These are phyloP conservation scores for Periophthalmus modestus DNA, from an alignment of 2,113 vertebrate genomes.

Conservation along the genomic window DNA sequence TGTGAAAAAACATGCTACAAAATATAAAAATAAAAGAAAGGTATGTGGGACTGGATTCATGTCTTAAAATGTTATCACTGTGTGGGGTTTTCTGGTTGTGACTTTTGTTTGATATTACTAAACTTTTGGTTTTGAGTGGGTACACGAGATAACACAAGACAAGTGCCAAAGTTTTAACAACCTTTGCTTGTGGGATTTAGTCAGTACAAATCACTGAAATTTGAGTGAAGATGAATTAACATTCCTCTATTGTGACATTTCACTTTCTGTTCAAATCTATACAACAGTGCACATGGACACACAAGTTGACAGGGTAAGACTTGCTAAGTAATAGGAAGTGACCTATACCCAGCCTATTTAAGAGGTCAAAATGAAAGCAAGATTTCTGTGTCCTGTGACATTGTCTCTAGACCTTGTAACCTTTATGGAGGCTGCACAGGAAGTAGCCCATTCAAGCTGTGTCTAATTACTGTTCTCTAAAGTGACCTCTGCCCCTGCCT, in stretches of 20 bases:
- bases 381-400: slow-evolving; percentile 56
- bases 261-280: neutral
- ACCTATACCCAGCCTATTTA: slow-evolving; percentile 39
- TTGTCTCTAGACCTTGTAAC: slow-evolving; percentile 50
- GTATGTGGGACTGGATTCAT: no score
- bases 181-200: no score
- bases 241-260: neutral
- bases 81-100: neutral
- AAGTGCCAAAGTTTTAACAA: no score
- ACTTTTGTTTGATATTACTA: neutral
- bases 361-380: slow-evolving; percentile 48
- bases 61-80: neutral
- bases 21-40: neutral
- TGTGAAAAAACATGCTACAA: neutral
- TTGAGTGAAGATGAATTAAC: no score
- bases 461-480: slow-evolving; percentile 37
- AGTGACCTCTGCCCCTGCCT: slow-evolving; percentile 22
- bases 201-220: no score
- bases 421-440: slow-evolving; percentile 57
- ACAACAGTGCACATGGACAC: slow-evolving; percentile 20
- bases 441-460: slow-evolving; percentile 52
- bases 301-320: slow-evolving; percentile 23
- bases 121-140: no score
- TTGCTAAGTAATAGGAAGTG: slow-evolving; percentile 49
- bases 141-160: no score